Percentiles rank a stretch among this genome's conserved stretches.
phyloP scores from a whole-genome alignment of 2,113 vertebrate species.

The Ammospiza nelsoni region DNA sequence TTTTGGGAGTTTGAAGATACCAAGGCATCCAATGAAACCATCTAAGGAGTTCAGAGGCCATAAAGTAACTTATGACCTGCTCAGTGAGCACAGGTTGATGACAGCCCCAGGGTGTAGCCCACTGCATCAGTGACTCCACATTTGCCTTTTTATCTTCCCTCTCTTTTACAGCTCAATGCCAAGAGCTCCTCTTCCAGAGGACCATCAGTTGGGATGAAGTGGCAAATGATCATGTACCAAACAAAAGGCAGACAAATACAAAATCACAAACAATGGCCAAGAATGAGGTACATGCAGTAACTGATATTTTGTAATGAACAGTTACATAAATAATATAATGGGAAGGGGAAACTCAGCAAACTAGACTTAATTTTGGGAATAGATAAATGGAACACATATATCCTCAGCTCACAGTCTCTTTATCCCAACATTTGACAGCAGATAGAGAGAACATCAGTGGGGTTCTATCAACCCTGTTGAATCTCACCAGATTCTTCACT shows the following conservation, averaged over 20 bases:
- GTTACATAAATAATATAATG: not conserved
- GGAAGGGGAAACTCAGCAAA: not conserved
- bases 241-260: not conserved
- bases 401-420: not conserved
- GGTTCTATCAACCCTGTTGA: not conserved
- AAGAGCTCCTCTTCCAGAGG: not conserved
- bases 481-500: not conserved
- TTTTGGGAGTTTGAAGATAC: not conserved
- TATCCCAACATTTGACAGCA: not conserved
- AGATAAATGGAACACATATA: not conserved
- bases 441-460: not conserved
- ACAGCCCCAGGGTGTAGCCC: not conserved
- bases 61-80: fast-evolving
- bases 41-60: not conserved
- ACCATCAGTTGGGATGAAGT: not conserved
- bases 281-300: not conserved
- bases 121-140: not conserved
- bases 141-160: not conserved
- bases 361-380: not conserved
- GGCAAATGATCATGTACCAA: not conserved
- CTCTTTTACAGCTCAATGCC: not conserved
- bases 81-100: not conserved
- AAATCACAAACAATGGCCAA: not conserved
- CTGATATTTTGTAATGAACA: not conserved
- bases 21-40: not conserved